phyloP scores from a whole-genome alignment of 2,888 invertebrate genomes.

The Dione vanillae region DNA sequence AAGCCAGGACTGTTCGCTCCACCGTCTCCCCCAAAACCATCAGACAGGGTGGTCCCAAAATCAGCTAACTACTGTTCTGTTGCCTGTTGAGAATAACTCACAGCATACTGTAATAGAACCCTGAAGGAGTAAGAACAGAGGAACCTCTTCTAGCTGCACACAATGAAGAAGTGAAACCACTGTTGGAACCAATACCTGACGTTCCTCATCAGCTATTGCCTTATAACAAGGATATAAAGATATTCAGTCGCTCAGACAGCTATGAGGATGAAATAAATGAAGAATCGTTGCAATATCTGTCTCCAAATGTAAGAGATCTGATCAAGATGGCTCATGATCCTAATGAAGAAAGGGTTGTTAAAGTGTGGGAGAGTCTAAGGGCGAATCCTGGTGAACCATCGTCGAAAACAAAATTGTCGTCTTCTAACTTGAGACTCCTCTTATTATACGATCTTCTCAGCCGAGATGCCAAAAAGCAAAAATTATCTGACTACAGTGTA shows the following conservation, averaged over 20 bases:
- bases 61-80: conserved; percentile 64
- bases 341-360: conserved; percentile 67
- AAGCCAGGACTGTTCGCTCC: conserved; percentile 84
- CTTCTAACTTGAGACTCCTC: conserved; percentile 84
- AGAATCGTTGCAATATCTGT: conserved; percentile 75
- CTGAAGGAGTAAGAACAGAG: conserved; percentile 61
- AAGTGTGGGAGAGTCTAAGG: conserved; percentile 69
- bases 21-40: conserved; percentile 70
- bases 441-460: conserved; percentile 86
- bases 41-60: conserved; percentile 57
- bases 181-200: conserved; percentile 68
- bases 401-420: conserved; percentile 82
- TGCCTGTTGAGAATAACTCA: conserved; percentile 66
- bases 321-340: conserved; percentile 72
- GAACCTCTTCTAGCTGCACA: conserved; percentile 68
- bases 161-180: conserved; percentile 67
- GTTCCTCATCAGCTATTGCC: conserved; percentile 65
- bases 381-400: conserved; percentile 62
- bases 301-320: conserved; percentile 72
- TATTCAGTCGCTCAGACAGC: conserved; percentile 67
- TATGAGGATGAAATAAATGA: conserved; percentile 64
- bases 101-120: conserved; percentile 73
- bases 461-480: conserved; percentile 86
- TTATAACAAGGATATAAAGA: conserved; percentile 57
- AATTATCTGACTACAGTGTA: conserved; percentile 85